Conservation (phyloP, 2,797 vertebrate species). For the Mycteria americana region DNA sequence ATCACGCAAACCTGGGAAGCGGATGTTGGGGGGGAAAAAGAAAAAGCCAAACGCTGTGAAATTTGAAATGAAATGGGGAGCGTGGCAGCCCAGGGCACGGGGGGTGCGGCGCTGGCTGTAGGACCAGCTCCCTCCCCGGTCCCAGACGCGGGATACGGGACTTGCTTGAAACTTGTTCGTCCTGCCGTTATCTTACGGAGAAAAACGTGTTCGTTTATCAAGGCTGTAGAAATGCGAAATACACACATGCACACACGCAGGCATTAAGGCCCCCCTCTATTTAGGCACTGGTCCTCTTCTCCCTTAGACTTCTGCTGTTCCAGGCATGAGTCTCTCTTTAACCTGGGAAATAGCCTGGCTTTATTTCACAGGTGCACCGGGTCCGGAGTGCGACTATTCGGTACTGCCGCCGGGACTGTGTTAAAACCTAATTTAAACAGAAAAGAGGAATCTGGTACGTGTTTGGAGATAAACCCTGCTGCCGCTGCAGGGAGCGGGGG, state of each 20-base stretch:
- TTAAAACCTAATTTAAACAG: neutral
- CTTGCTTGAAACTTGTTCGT: neutral
- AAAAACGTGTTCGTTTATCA: neutral
- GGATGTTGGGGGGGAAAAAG: fast-evolving
- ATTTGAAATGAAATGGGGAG: neutral
- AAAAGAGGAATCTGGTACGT: neutral
- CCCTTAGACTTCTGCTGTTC: neutral
- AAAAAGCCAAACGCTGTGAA: neutral
- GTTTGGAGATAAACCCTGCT: neutral
- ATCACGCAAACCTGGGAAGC: neutral
- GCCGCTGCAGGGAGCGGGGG: neutral
- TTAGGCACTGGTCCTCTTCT: neutral
- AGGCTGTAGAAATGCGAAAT: neutral
- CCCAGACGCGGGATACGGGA: fast-evolving
- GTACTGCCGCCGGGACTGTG: neutral
- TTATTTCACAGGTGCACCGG: fast-evolving
- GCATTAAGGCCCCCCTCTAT: neutral
- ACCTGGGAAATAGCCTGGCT: neutral
- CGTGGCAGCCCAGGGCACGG: neutral
- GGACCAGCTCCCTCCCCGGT: neutral
- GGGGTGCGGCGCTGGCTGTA: neutral
- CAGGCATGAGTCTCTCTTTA: neutral
- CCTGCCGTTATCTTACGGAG: neutral
- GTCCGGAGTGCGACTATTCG: neutral
- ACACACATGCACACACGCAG: fast-evolving